A percentile compares a stretch with the other conserved stretches of the same genome.
Conservation (phyloP, 2,797 vertebrate species). For the Sylvilagus floridanus region DNA sequence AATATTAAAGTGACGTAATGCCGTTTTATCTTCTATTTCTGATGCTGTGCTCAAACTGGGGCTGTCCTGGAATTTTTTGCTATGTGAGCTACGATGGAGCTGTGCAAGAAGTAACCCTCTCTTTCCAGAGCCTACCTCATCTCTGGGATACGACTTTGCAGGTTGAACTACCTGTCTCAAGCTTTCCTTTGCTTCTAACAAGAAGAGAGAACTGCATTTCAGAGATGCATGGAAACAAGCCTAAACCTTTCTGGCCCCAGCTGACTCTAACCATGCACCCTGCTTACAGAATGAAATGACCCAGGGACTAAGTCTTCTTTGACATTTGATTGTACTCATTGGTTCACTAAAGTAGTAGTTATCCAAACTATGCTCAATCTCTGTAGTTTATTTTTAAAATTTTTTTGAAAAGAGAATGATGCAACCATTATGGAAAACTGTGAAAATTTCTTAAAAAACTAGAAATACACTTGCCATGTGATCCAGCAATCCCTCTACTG, state of each 20-base stretch:
- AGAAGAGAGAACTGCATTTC: conserved; percentile 9
- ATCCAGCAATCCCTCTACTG: too few relatives aligned
- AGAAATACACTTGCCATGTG: too few relatives aligned
- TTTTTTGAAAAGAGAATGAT: neutral
- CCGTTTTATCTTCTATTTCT: conserved; percentile 7
- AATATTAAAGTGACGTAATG: neutral
- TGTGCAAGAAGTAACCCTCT: neutral
- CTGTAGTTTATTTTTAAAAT: neutral
- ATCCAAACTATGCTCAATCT: neutral
- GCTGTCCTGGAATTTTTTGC: neutral
- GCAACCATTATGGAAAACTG: too few relatives aligned
- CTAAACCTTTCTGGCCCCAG: neutral
- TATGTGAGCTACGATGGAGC: neutral
- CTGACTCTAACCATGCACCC: neutral
- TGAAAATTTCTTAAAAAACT: too few relatives aligned
- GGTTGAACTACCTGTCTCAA: neutral
- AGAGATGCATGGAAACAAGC: neutral
- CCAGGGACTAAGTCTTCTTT: neutral
- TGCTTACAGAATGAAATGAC: neutral
- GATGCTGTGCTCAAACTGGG: neutral
- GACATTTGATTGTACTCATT: neutral
- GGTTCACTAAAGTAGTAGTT: neutral
- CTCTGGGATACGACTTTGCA: neutral
- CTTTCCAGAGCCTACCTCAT: neutral
- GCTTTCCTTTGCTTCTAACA: conserved; percentile 13